A percentile compares a stretch with the other conserved stretches of the same genome.
Evolutionary conservation across 2,113 vertebrate species (phyloP).

Genomic region (Zapus hudsonius): DNA sequence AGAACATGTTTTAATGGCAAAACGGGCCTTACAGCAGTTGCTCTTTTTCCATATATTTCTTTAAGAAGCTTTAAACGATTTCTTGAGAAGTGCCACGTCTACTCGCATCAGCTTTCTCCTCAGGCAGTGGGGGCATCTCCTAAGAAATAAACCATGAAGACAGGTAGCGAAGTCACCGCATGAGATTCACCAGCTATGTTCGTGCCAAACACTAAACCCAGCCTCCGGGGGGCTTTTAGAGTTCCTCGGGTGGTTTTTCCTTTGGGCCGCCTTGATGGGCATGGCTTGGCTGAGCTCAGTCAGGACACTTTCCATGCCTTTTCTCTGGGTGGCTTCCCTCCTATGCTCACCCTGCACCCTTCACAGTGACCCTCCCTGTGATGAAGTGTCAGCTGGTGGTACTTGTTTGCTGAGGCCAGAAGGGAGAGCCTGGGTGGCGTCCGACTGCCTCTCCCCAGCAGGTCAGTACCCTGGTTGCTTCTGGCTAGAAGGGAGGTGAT

Average conservation of each 20-base stretch:
- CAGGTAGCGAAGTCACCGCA: conserved; percentile 54
- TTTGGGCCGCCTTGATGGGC: not conserved
- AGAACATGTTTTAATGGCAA: conserved; percentile 75
- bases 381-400: not conserved
- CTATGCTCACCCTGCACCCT: not conserved
- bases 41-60: conserved; percentile 85
- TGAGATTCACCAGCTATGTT: conserved; percentile 46
- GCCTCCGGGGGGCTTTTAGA: not conserved
- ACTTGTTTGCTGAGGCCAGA: not conserved
- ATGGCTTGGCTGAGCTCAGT: not conserved
- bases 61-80: conserved; percentile 90
- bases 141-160: conserved; percentile 68
- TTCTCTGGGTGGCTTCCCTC: not conserved
- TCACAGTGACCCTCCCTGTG: not conserved
- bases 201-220: conserved; percentile 56
- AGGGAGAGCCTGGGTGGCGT: not conserved
- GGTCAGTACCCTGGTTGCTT: not conserved
- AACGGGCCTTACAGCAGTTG: conserved; percentile 89
- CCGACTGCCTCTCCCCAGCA: not conserved
- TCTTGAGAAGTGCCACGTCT: conserved; percentile 89
- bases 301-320: not conserved
- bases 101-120: conserved; percentile 81
- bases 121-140: conserved; percentile 71
- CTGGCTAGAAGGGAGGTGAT: not conserved
- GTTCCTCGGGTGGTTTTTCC: conserved; percentile 73